Evolutionary conservation across 2,888 invertebrate species (phyloP), one percentile per base, ranked within the genome.

Genomic region (Tenthredo scrophulariae): DNA sequence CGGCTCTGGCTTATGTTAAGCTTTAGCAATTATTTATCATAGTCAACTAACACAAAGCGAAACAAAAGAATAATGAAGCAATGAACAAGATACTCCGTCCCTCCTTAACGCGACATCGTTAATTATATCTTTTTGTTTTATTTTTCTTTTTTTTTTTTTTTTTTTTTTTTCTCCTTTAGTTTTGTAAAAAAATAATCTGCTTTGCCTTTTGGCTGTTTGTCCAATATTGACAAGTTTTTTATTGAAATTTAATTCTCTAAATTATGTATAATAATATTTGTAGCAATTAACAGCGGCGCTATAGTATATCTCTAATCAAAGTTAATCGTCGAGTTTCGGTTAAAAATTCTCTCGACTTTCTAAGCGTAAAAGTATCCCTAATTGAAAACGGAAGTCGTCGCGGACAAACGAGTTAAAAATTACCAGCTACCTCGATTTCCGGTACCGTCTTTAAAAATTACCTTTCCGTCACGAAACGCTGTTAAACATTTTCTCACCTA

Each of bases 11-110:
- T 92, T 91, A 91, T 91, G 91, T 92, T 91, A 91, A 91, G 91
- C 91, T 90, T 90, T 89, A 90, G 90, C 91, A 91, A 92, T 92
- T 92, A 91, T 92, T 92, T 92, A 90, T 91, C 91, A 92, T 90
- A 90, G 91, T 91, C 91, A 90, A 87, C 88, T 87, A 88, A 89
- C 89, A 87, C 88, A 88, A 89, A 87, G 88, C 88, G 85, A 85
- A 86, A 83, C 83, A 83, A 83, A 83, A 83, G 83, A 83, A 83
- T 83, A 83, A 83, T 70, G 83, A 83, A 83, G 83, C 70, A 83
- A 83, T 70, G 83, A 83, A 83, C 83, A 83, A 83, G 83, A 83
- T 83, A 70, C 83, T 67, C 67, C 46, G 29, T 46, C 82, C 83
- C 43, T 67, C 43, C 46, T 67, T 29, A 83, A 83, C 83, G 83